A percentile compares a stretch with the other conserved stretches of the same genome.
Conservation (phyloP, 2,888 invertebrate genomes). For the Epinotia ramella region DNA sequence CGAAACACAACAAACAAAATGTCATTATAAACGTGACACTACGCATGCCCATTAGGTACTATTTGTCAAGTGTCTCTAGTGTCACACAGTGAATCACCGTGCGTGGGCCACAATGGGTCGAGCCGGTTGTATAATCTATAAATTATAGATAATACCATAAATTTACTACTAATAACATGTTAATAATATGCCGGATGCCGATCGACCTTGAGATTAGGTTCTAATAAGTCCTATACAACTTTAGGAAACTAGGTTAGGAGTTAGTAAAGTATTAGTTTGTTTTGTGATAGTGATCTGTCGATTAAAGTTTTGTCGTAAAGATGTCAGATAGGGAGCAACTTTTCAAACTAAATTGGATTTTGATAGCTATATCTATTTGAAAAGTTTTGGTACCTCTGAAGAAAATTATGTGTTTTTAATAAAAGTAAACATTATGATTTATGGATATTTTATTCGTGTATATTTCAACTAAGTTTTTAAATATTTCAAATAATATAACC, state of each 20-base stretch:
- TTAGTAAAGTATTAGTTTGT: conserved; percentile 23
- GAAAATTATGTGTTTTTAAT: neutral
- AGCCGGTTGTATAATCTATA: conserved; percentile 29
- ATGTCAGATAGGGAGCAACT: conserved; percentile 8
- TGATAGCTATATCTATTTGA: too few relatives aligned
- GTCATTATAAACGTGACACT: conserved; percentile 30
- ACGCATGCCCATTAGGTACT: conserved; percentile 35
- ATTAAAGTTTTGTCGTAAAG: conserved; percentile 37
- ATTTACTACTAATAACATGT: conserved; percentile 29
- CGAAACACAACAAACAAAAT: conserved; percentile 10
- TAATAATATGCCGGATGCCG: conserved; percentile 33
- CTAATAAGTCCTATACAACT: conserved; percentile 23
- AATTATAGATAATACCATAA: conserved; percentile 22
- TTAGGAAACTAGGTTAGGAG: conserved; percentile 19
- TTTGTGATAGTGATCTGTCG: conserved; percentile 18
- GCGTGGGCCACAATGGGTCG: conserved; percentile 39
- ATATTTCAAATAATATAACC: neutral
- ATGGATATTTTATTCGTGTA: neutral
- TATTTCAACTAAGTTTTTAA: conserved; percentile 1
- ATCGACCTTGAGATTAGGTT: conserved; percentile 38
- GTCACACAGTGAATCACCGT: conserved; percentile 45
- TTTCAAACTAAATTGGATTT: neutral
- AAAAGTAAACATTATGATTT: neutral
- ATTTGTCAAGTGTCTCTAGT: conserved; percentile 49
- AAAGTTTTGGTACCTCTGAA: neutral